phyloP scores from a whole-genome alignment of 1,140 invertebrate genomes.

The Dreissena rostriformis region DNA sequence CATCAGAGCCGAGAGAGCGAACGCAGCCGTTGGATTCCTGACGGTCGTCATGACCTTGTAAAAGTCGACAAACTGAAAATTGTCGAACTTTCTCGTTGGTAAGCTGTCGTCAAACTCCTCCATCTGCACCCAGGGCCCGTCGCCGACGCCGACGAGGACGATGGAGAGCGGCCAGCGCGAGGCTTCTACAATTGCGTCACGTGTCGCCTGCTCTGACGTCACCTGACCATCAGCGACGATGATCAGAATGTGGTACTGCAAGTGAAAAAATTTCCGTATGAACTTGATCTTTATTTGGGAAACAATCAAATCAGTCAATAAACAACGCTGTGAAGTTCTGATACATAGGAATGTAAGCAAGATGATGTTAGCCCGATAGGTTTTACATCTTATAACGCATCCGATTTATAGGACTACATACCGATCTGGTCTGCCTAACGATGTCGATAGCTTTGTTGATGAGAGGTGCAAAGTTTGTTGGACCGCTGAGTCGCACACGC shows the following conservation, averaged over 20 bases:
- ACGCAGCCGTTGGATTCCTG: slow-evolving; percentile 79
- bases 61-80: slow-evolving; percentile 84
- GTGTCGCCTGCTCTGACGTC: slow-evolving; percentile 80
- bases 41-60: slow-evolving; percentile 70
- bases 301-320: not conserved
- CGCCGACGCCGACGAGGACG: slow-evolving; percentile 84
- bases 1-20: slow-evolving; percentile 82
- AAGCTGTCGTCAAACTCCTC: slow-evolving; percentile 82
- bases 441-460: slow-evolving; percentile 81
- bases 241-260: slow-evolving; percentile 82
- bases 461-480: slow-evolving; percentile 82
- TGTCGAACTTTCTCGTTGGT: slow-evolving; percentile 82
- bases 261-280: slow-evolving; percentile 11
- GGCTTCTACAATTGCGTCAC: slow-evolving; percentile 82
- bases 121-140: slow-evolving; percentile 84
- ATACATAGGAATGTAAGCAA: not conserved
- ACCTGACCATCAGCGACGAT: slow-evolving; percentile 83
- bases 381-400: not conserved
- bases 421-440: slow-evolving; percentile 65
- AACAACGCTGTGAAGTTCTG: not conserved
- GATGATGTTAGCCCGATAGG: not conserved
- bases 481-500: slow-evolving; percentile 80
- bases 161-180: slow-evolving; percentile 83
- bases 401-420: slow-evolving; percentile 48
- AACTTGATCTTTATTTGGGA: not conserved